Base-by-base conservation (phyloP, 2,797 vertebrate genomes). In the Melanotaenia parkinsoni region DNA sequence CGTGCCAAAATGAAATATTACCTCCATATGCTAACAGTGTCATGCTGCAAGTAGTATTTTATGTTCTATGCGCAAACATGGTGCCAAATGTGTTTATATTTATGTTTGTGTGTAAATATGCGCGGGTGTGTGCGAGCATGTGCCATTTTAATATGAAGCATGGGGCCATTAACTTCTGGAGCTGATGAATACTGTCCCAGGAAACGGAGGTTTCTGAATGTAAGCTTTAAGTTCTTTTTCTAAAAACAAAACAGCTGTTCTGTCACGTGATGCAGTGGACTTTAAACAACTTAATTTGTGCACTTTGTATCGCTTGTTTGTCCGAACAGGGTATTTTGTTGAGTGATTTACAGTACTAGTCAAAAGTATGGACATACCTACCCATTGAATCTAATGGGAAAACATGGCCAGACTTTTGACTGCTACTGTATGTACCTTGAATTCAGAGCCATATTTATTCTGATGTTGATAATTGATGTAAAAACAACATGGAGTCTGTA, bases 41-140 rank as follows among this genome's bases (percentile, higher is more conserved):
- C 77, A 80, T 87, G 72, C 85, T 80, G 82, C 85, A 86, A 91
- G 81, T 63, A 89, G 74, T 85, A 76, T 79, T 89, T 86, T 87
- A 61, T 75, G 79, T 89, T 88, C 88, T 92, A 91, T 90, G 91
- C 89, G 85, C 68, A 89, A 88, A 86, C 63, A 86, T 82, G 84
- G 88, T 93, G 89, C 93, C 93, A 94, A 94, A 94, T 92, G 89
- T 81, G 67, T 82, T 84, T 87, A 68, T 82, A 63, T 79, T 80
- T 82, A 32, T 70, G 63, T 74, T 65, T 73, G 38, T 77, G 70
- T 45, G 62, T 67, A 22, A 59, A 37, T 24, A 32, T 0, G 62
- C 72, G 57, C 26, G 73, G 71, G 64, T 33, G 64, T 50, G 54
- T 38, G 40, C 4, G 47, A 26, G 53, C 9, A 45, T 58, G 70